Evolutionary conservation across 2,113 vertebrate genomes (phyloP).

Genomic region (Psephotus haematonotus): DNA sequence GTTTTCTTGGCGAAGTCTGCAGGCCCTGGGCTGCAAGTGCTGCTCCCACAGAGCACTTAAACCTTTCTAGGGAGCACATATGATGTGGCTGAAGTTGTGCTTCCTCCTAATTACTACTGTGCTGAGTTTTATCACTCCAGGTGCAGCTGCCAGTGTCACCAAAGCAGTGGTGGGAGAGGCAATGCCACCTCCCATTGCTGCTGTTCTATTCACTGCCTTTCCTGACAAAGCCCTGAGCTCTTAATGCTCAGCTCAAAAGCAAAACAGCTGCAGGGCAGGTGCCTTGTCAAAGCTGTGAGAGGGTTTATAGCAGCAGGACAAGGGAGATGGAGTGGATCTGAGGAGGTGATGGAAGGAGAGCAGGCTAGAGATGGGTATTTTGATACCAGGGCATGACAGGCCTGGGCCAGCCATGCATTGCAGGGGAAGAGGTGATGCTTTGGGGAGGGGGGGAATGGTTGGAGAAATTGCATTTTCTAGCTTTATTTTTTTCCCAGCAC

Average conservation of each 20-base stretch:
- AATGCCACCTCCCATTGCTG: not conserved
- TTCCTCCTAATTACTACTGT: not conserved
- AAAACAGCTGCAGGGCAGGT: not conserved
- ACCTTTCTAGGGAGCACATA: not conserved
- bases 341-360: not conserved
- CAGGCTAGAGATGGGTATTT: not conserved
- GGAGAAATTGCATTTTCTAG: not conserved
- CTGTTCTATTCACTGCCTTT: not conserved
- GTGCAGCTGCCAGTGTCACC: not conserved
- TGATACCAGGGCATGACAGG: not conserved
- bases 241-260: not conserved
- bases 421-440: not conserved
- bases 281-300: not conserved
- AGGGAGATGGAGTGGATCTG: not conserved
- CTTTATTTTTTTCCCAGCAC: accelerated
- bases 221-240: not conserved
- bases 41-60: not conserved
- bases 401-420: not conserved
- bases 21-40: not conserved
- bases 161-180: not conserved
- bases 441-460: too few species aligned
- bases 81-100: not conserved
- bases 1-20: not conserved
- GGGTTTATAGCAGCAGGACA: not conserved
- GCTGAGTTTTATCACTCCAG: not conserved